These are phyloP conservation scores for Drosophila pseudotalamancana DNA, from an alignment of 2,888 invertebrate genomes.

Conservation along the genomic window DNA sequence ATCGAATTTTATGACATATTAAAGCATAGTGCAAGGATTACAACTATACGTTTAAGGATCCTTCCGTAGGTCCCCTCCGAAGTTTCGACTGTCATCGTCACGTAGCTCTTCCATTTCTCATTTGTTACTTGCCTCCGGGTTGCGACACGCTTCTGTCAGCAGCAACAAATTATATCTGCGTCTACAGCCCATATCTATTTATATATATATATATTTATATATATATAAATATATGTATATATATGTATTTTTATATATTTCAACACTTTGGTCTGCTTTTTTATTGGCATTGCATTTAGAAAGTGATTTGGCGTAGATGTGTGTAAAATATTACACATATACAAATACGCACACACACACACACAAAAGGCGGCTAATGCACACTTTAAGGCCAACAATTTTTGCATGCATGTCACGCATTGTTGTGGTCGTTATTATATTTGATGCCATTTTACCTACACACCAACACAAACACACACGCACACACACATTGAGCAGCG, in stretches of 20 bases:
- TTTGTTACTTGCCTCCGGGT: constrained; percentile 34
- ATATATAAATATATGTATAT: background rate
- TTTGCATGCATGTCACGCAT: constrained; percentile 61
- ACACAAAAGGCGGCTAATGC: constrained; percentile 44
- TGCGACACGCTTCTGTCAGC: constrained; percentile 50
- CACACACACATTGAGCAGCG: constrained; percentile 13
- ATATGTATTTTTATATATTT: constrained; percentile 56
- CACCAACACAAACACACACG: background rate
- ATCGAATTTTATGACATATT: constrained; percentile 3
- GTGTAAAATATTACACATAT: constrained; percentile 44
- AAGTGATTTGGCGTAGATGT: constrained; percentile 57
- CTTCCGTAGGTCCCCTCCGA: constrained; percentile 6
- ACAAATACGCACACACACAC: constrained; percentile 20
- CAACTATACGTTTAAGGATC: background rate
- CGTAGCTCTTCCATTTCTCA: constrained; percentile 56
- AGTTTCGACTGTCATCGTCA: constrained; percentile 57
- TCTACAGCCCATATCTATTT: constrained; percentile 1
- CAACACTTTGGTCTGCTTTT: constrained; percentile 53
- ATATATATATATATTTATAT: constrained; percentile 1
- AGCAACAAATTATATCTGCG: constrained; percentile 55
- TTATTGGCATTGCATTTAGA: constrained; percentile 67
- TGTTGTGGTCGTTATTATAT: constrained; percentile 69
- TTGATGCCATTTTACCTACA: constrained; percentile 54
- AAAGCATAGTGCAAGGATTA: constrained; percentile 8
- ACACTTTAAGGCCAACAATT: constrained; percentile 33